These are phyloP conservation scores for Sebastiscus tertius DNA, from an alignment of 2,797 vertebrate species.

Conservation along the genomic window DNA sequence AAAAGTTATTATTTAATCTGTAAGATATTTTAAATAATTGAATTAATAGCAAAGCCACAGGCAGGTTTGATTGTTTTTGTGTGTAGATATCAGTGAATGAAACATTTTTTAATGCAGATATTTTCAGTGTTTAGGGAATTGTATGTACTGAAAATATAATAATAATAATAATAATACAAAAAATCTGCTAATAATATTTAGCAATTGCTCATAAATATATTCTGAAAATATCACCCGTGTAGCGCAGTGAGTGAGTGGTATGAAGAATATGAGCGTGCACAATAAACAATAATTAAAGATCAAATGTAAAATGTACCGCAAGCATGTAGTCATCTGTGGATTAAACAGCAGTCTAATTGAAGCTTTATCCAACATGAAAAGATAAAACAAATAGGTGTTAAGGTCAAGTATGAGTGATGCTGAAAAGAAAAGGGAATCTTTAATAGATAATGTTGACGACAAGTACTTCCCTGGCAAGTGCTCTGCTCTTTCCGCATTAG, in stretches of 20 bases:
- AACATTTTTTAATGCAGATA: background rate
- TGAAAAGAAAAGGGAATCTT: slow-evolving; percentile 29
- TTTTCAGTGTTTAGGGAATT: background rate
- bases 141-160: background rate
- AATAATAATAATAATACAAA: background rate
- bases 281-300: slow-evolving; percentile 30
- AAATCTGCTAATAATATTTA: background rate
- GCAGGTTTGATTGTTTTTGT: background rate
- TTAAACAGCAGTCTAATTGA: slow-evolving; percentile 51
- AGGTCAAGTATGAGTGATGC: slow-evolving; percentile 66
- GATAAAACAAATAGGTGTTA: slow-evolving; percentile 53
- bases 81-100: background rate
- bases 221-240: background rate
- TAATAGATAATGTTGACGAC: slow-evolving; percentile 62
- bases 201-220: background rate
- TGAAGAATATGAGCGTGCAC: background rate
- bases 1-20: slow-evolving; percentile 80
- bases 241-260: background rate
- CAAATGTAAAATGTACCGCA: slow-evolving; percentile 26
- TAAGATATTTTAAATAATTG: background rate
- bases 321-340: slow-evolving; percentile 32
- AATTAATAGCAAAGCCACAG: background rate
- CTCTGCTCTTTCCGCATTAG: slow-evolving; percentile 45
- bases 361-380: slow-evolving; percentile 43
- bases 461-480: slow-evolving; percentile 54